Percentiles rank a stretch among this genome's conserved stretches.
Evolutionary conservation across 1,140 invertebrate species (phyloP).

Genomic region (Drosophila repleta): DNA sequence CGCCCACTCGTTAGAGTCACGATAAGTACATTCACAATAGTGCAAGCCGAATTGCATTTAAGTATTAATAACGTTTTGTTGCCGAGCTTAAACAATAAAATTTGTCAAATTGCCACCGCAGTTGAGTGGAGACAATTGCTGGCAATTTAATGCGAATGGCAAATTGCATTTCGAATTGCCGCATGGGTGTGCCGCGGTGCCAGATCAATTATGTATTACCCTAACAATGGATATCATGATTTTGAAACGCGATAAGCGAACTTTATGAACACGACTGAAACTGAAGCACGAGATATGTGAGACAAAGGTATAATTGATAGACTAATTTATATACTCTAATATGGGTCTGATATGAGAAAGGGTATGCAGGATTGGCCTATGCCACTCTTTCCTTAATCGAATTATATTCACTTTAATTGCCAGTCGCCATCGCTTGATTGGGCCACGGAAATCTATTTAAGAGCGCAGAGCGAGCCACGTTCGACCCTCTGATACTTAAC

Average conservation of each 20-base stretch:
- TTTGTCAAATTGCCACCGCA: conserved; percentile 76
- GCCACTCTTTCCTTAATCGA: not conserved
- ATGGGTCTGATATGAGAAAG: not conserved
- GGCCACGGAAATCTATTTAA: conserved; percentile 41
- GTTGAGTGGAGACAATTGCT: conserved; percentile 41
- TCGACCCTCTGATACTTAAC: conserved; percentile 26
- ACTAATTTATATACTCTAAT: not conserved
- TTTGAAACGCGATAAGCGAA: not conserved
- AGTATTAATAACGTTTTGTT: conserved; percentile 68
- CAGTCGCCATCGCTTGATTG: conserved; percentile 40
- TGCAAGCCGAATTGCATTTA: conserved; percentile 46
- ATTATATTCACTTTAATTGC: conserved; percentile 29
- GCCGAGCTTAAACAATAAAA: conserved; percentile 72
- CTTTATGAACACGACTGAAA: not conserved
- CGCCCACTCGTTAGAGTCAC: not conserved
- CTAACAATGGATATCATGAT: not conserved
- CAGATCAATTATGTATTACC: conserved; percentile 5
- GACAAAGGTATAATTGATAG: no score
- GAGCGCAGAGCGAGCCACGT: conserved; percentile 15
- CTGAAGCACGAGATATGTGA: no score
- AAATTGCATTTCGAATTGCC: conserved; percentile 73
- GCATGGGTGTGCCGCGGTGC: conserved; percentile 48
- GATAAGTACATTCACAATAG: conserved; percentile 22
- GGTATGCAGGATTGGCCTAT: not conserved
- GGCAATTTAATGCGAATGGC: conserved; percentile 71